A percentile compares a stretch with the other conserved stretches of the same genome.
Conservation (phyloP, 2,113 vertebrate species). For the Carlito syrichta region DNA sequence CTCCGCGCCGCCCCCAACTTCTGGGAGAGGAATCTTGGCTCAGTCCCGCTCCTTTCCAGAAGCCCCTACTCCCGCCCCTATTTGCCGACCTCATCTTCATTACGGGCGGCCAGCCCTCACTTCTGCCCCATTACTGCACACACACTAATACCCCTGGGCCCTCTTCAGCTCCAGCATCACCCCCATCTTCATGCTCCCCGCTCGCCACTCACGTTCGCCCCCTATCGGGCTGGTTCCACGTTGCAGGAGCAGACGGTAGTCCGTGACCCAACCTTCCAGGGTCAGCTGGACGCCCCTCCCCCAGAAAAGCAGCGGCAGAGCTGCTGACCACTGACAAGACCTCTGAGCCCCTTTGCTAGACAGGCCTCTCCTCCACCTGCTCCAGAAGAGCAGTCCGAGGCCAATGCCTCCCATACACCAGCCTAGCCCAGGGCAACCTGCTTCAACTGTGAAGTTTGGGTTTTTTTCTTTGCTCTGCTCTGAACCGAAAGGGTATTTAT, state of each 20-base stretch:
- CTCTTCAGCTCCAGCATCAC: neutral
- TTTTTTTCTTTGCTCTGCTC: neutral
- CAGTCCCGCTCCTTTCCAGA: neutral
- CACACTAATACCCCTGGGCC: neutral
- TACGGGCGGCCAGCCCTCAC: neutral
- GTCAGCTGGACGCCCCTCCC: neutral
- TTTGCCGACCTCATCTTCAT: neutral
- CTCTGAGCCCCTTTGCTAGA: neutral
- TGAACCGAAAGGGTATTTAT: neutral
- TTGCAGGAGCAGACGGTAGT: neutral
- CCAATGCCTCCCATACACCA: neutral
- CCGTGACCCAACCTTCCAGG: neutral
- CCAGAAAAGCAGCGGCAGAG: neutral
- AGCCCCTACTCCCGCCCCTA: neutral
- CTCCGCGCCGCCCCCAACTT: neutral
- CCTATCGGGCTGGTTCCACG: neutral
- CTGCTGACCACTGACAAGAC: neutral
- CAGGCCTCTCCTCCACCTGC: neutral
- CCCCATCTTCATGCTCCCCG: neutral
- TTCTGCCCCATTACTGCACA: neutral
- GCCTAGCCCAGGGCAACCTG: neutral
- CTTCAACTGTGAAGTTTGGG: neutral
- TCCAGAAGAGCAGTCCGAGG: neutral
- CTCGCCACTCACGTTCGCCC: neutral
- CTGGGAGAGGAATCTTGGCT: neutral